These are phyloP conservation scores for Chionoecetes opilio DNA, from an alignment of 1,140 invertebrate genomes.

Conservation along the genomic window DNA sequence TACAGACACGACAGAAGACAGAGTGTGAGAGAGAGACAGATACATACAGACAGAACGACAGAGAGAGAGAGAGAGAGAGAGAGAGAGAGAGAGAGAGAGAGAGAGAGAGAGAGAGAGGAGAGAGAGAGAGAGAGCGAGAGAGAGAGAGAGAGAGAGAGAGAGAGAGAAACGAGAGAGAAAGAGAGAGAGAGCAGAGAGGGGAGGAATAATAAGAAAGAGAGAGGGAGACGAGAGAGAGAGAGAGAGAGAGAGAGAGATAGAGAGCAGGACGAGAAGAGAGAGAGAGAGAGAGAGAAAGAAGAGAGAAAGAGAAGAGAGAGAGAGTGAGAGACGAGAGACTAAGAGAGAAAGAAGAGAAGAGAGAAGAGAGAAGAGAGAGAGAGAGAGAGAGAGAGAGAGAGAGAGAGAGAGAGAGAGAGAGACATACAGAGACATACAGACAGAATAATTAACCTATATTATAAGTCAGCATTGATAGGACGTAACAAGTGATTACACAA, in stretches of 20 bases:
- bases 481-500: neutral
- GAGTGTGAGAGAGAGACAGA: neutral
- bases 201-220: too few relatives aligned
- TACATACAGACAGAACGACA: neutral
- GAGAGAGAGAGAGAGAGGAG: neutral
- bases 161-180: neutral
- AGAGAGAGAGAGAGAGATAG: neutral
- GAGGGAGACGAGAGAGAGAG: too few relatives aligned
- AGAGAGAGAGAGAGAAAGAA: neutral
- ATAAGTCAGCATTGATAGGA: too few relatives aligned
- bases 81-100: too few relatives aligned
- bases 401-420: too few relatives aligned
- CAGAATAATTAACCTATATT: too few relatives aligned
- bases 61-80: neutral
- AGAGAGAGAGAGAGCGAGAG: too few relatives aligned
- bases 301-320: neutral
- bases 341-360: neutral
- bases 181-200: too few relatives aligned
- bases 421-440: too few relatives aligned
- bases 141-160: too few relatives aligned
- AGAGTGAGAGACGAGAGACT: neutral
- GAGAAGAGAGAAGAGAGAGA: neutral
- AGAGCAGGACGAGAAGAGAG: neutral
- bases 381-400: neutral
- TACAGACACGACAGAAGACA: too few relatives aligned